Conservation (phyloP, 2,888 invertebrate genomes). For the Oscheius sp. region DNA sequence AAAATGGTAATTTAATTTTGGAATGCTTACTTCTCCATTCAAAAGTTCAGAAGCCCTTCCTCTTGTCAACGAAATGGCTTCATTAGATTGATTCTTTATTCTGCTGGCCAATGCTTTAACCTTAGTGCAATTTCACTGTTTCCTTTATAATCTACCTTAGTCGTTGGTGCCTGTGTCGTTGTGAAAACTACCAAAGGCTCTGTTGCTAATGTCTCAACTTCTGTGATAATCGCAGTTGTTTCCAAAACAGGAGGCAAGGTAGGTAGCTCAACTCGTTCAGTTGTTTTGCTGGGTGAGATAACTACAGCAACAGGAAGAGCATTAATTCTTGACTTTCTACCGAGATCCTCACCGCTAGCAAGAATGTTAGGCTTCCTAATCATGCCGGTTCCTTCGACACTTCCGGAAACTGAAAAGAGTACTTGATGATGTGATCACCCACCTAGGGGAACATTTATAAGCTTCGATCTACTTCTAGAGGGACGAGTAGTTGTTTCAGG, state of each 20-base stretch:
- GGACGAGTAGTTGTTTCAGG: neutral
- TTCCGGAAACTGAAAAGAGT: slow-evolving; percentile 16
- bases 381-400: neutral
- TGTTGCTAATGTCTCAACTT: slow-evolving; percentile 9
- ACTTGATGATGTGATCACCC: neutral
- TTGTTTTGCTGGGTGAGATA: slow-evolving; percentile 27
- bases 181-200: slow-evolving; percentile 21
- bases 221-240: slow-evolving; percentile 14
- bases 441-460: neutral
- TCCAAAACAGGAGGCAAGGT: slow-evolving; percentile 16
- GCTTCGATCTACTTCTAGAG: neutral
- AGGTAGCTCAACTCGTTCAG: slow-evolving; percentile 16
- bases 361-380: slow-evolving; percentile 34
- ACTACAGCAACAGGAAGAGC: slow-evolving; percentile 6
- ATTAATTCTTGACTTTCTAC: slow-evolving; percentile 2
- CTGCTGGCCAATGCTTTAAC: slow-evolving; percentile 1
- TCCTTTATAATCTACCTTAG: neutral
- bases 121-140: neutral
- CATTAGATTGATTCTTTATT: neutral
- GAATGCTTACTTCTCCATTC: slow-evolving; percentile 5
- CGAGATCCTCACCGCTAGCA: slow-evolving; percentile 36
- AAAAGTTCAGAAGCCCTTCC: slow-evolving; percentile 19
- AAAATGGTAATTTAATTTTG: neutral
- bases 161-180: slow-evolving; percentile 7
- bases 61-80: neutral